A percentile compares a stretch with the other conserved stretches of the same genome.
Evolutionary conservation across 2,113 vertebrate genomes (phyloP).

Genomic region (Paralichthys olivaceus): DNA sequence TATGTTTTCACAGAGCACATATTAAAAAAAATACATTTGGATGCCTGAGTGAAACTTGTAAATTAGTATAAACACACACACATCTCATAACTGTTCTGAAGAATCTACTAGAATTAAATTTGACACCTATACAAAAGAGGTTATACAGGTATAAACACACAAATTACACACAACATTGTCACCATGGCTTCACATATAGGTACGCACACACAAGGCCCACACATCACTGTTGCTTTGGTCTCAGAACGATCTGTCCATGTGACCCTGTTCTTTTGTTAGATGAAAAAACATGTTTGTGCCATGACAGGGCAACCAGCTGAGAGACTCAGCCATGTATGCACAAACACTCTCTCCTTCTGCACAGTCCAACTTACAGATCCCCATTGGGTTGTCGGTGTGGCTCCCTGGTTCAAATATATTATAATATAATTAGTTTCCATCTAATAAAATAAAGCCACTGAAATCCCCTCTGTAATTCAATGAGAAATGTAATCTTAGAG

Average conservation of each 20-base stretch:
- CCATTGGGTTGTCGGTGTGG: background rate
- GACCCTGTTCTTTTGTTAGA: slow-evolving; percentile 16
- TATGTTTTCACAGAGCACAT: no score
- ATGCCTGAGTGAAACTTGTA: no score
- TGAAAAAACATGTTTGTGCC: slow-evolving; percentile 5
- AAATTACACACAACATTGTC: background rate
- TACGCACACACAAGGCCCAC: background rate
- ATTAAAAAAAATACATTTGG: no score
- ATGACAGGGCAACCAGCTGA: slow-evolving; percentile 26
- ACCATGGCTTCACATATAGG: slow-evolving; percentile 8
- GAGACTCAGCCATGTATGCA: background rate
- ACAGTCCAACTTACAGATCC: slow-evolving; percentile 26
- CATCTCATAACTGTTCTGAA: no score
- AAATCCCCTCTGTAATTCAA: slow-evolving; percentile 56
- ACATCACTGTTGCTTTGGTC: slow-evolving; percentile 10
- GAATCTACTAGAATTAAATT: no score
- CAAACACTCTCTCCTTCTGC: slow-evolving; percentile 6
- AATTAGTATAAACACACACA: no score
- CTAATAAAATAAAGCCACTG: slow-evolving; percentile 46
- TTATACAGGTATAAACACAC: background rate
- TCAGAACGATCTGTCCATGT: slow-evolving; percentile 10
- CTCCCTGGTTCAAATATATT: slow-evolving; percentile 38
- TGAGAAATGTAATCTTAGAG: slow-evolving; percentile 24
- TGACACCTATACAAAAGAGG: no score
- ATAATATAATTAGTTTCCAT: slow-evolving; percentile 53